Percentiles rank a stretch among this genome's conserved stretches.
phyloP scores from a whole-genome alignment of 2,888 invertebrate species.

The Synanthedon vespiformis region DNA sequence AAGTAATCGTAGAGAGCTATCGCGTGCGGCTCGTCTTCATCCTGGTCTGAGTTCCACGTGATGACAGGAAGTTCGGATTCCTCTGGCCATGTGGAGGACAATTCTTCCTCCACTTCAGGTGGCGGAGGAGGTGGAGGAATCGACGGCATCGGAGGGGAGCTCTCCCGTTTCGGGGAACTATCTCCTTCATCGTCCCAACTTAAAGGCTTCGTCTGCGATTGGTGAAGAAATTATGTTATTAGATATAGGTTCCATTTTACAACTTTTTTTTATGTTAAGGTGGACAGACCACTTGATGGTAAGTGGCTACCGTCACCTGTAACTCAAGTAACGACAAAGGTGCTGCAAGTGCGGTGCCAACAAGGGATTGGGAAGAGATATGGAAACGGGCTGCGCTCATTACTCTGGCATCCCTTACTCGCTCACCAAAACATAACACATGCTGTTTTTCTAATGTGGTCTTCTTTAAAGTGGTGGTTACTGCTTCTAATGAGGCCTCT shows the following conservation, averaged over 20 bases:
- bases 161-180: conserved; percentile 46
- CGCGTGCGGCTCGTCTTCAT: conserved; percentile 74
- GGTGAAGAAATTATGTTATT: not conserved
- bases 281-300: no score
- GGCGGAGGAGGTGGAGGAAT: conserved; percentile 84
- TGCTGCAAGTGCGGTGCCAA: no score
- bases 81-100: conserved; percentile 31
- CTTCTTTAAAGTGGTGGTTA: no score
- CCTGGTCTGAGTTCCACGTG: conserved; percentile 3
- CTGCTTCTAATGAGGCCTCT: no score
- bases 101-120: conserved; percentile 38
- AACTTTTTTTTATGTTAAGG: no score
- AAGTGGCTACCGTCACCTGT: no score
- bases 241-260: not conserved
- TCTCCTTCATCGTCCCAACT: conserved; percentile 45
- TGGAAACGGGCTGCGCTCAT: no score
- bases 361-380: no score
- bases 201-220: conserved; percentile 35
- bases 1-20: conserved; percentile 84
- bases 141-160: conserved; percentile 83
- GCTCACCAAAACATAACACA: no score
- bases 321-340: no score
- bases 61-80: not conserved
- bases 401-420: no score
- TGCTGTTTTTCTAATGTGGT: no score